phyloP scores from a whole-genome alignment of 2,113 vertebrate genomes.

The Rhinolophus sinicus region DNA sequence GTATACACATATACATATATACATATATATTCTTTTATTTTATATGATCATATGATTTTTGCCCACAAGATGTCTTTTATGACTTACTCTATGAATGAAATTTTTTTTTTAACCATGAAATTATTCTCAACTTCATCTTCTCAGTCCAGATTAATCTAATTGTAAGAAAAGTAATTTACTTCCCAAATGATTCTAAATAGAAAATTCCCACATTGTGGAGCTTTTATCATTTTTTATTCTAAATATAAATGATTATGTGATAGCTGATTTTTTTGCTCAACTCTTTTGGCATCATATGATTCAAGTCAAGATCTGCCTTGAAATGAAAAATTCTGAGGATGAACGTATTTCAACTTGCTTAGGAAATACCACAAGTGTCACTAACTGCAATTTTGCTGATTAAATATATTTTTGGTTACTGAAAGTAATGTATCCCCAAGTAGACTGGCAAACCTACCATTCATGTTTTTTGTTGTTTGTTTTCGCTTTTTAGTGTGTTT shows the following conservation, averaged over 20 bases:
- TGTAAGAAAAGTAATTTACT: background rate
- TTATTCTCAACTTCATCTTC: background rate
- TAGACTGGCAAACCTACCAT: background rate
- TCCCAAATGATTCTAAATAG: background rate
- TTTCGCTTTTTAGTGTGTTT: background rate
- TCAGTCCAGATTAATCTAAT: background rate
- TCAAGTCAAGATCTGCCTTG: background rate
- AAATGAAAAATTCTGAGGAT: background rate
- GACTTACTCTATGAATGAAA: background rate
- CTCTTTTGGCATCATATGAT: background rate
- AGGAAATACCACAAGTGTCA: background rate
- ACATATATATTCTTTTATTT: background rate
- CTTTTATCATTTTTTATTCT: conserved; percentile 15
- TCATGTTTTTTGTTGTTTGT: background rate
- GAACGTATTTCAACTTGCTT: background rate
- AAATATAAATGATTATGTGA: background rate
- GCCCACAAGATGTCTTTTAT: background rate
- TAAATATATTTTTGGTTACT: background rate
- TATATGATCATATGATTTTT: background rate
- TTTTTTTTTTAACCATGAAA: background rate
- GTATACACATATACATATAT: too few species aligned
- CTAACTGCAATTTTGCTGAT: background rate
- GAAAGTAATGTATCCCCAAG: background rate
- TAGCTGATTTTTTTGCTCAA: background rate
- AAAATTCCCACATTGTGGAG: background rate